These are phyloP conservation scores for Ophraella communa DNA, from an alignment of 2,888 invertebrate genomes.

Conservation along the genomic window DNA sequence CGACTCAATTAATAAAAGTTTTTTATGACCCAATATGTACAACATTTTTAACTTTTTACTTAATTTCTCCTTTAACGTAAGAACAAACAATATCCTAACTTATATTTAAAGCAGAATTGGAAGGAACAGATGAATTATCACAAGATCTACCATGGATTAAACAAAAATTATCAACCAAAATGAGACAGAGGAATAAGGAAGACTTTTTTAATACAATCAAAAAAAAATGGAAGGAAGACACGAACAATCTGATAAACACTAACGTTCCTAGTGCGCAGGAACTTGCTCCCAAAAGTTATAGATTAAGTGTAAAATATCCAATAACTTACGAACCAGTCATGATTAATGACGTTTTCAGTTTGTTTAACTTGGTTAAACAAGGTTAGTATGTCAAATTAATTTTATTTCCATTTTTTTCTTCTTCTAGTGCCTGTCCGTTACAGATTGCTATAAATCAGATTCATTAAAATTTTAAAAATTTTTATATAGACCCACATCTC, in stretches of 20 bases:
- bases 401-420: too few relatives aligned
- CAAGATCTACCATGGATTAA: not conserved
- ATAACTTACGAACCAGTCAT: not conserved
- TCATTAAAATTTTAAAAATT: too few relatives aligned
- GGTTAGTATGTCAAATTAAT: conserved; percentile 1
- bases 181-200: not conserved
- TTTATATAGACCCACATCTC: too few relatives aligned
- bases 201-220: not conserved
- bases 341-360: not conserved
- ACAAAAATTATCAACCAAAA: not conserved
- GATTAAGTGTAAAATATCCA: not conserved
- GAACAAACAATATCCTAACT: too few relatives aligned
- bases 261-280: not conserved
- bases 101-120: not conserved
- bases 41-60: too few relatives aligned
- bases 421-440: too few relatives aligned
- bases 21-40: too few relatives aligned
- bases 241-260: not conserved
- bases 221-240: not conserved
- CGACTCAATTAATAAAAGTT: too few relatives aligned
- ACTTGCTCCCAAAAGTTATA: not conserved
- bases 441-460: too few relatives aligned
- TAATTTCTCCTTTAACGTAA: too few relatives aligned
- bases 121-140: not conserved
- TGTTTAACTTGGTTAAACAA: conserved; percentile 6